Base-by-base conservation (phyloP, 2,888 invertebrate genomes). In the Muschampia plurimacula region DNA sequence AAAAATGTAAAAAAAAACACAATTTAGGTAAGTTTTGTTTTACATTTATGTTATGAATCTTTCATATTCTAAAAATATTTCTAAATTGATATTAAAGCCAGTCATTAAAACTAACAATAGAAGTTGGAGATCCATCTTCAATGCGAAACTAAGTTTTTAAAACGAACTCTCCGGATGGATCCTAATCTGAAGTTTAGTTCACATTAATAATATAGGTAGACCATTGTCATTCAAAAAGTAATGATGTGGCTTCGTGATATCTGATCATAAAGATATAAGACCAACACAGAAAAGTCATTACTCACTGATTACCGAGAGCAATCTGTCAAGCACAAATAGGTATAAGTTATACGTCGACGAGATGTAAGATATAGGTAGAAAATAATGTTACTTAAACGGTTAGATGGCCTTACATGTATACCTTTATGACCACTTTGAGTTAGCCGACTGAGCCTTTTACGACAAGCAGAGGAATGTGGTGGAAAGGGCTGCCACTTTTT, bases 361-460 rank as follows among this genome's bases (percentile, higher is more conserved):
- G 52, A 44, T 59, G 32, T 44, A 46, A 59, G 59, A 32, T 32
- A 32, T 32, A 32, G 32, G 32, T 32, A 36, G 15, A 69, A 69
- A 64, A 55, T 32, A 55, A 65, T 13, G 36, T 59, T 59, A 55
- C n/a, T 57, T 15, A 44, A 65, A 44, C 60, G n/a, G 64, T 65
- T 65, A 65, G 57, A 44, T 39, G 22, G 59, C 36, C 66, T 72
- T 55, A 65, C 67, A 13, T 55, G 64, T 46, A 52, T 44, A 41
- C 9, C 2, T 46, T 4, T 64, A 49, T 32, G 46, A 12, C 32
- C 36, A 69, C 74, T 72, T 69, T 73, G 72, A 59, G 68, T 70
- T 63, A 67, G 65, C 76, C 76, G 76, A 46, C 62, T 68, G 74
- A 72, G 67, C 75, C 76, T 74, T 78, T 77, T 79, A 77, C 71